These are phyloP conservation scores for Ageneiosus marmoratus DNA, from an alignment of 2,113 vertebrate genomes.

Conservation along the genomic window DNA sequence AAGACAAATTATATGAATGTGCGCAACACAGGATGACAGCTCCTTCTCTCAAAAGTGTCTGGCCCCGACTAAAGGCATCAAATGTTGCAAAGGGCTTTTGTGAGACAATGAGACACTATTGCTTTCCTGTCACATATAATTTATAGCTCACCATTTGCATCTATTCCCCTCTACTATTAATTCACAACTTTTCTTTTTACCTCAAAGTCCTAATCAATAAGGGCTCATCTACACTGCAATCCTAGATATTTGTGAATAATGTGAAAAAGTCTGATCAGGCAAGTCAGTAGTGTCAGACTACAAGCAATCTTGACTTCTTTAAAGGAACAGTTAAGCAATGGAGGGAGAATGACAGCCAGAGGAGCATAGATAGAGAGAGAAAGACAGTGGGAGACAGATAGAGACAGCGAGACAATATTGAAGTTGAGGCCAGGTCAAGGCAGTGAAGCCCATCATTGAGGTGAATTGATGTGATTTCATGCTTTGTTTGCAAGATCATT, in stretches of 20 bases:
- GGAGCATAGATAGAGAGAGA: slow-evolving; percentile 55
- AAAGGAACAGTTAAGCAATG: slow-evolving; percentile 54
- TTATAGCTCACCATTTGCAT: slow-evolving; percentile 94
- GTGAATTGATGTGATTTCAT: slow-evolving; percentile 76
- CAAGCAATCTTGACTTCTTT: slow-evolving; percentile 53
- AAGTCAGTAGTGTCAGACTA: slow-evolving; percentile 45
- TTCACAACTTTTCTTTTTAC: slow-evolving; percentile 80
- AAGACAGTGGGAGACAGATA: slow-evolving; percentile 58
- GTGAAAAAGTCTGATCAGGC: slow-evolving; percentile 51
- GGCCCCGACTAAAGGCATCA: slow-evolving; percentile 84
- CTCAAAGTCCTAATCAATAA: slow-evolving; percentile 84
- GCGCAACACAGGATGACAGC: slow-evolving; percentile 47
- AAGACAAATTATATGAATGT: slow-evolving; percentile 47
- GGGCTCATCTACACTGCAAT: slow-evolving; percentile 75
- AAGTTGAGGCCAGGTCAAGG: slow-evolving; percentile 78
- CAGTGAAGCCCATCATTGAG: slow-evolving; percentile 78
- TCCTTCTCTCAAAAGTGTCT: slow-evolving; percentile 79
- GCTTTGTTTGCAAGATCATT: slow-evolving; percentile 77
- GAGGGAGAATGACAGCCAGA: slow-evolving; percentile 59
- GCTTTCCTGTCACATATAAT: slow-evolving; percentile 96
- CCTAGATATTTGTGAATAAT: slow-evolving; percentile 61
- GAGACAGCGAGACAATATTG: slow-evolving; percentile 72
- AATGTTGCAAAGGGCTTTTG: slow-evolving; percentile 84
- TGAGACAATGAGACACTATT: slow-evolving; percentile 86
- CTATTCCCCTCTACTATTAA: slow-evolving; percentile 80